Evolutionary conservation across 2,888 invertebrate species (phyloP), one percentile per base, ranked within the genome.

Genomic region (Isoperla grammatica): DNA sequence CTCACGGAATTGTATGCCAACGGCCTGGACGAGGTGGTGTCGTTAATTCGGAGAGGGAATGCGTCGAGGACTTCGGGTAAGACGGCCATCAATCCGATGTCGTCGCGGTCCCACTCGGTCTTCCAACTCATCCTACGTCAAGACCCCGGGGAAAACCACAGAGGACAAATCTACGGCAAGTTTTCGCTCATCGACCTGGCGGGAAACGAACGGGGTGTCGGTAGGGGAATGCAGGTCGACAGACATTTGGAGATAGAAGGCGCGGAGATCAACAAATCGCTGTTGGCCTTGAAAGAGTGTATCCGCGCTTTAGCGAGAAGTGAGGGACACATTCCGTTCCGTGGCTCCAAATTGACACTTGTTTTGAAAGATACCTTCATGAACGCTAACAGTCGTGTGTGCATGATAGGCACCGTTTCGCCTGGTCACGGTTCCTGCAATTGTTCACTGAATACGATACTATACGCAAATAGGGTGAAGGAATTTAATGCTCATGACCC

Each of bases 161-260:
- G 66, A 49, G 87, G 86, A 69, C 84, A 86, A 72, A 84, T 94
- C 62, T 90, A 95, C 78, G 98, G 99, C 54, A 99, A 99, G 79
- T 98, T 99, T 78, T 98, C 97, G 13, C 85, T 99, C 64, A 98
- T 99, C 73, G 99, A 99, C 83, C 81, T 94, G 71, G 91, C 93
- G 64, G 96, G 98, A 65, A 99, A 99, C 79, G 99, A 99, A 78
- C 83, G 99, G 68, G 99, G 99, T 60, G 97, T 96, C 29, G 99
- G 99, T 77, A 99, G 98, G 35, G 77, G 77, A 15, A 93, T 93
- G 40, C 95, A 95, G 70, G 89, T 96, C 64, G 95, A 98, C 78
- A 77, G 96, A 62, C 95, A 95, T 79, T 3, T 69, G 86, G 86
- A 95, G 68, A 93, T 95, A 91, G 95, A 96, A 77, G 95, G 95